Evolutionary conservation across 2,797 vertebrate genomes (phyloP).

Genomic region (Diceros bicornis): DNA sequence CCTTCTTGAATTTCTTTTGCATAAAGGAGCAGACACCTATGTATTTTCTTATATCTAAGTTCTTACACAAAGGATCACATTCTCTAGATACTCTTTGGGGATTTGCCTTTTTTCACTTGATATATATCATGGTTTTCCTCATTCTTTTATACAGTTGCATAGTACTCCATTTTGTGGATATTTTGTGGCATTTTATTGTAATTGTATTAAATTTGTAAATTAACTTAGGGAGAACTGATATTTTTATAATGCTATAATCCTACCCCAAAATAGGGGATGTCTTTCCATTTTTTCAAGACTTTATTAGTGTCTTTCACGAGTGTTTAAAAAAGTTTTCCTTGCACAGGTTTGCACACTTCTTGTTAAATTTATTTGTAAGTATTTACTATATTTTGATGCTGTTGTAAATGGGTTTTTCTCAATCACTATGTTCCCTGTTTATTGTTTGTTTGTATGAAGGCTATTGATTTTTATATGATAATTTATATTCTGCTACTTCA

Average conservation of each 20-base stretch:
- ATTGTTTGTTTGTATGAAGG: not conserved
- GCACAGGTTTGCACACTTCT: not conserved
- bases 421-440: not conserved
- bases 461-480: constrained; percentile 40
- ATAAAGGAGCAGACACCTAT: not conserved
- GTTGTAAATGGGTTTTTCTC: not conserved
- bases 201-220: constrained; percentile 26
- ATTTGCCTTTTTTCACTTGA: not conserved
- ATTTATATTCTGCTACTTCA: not conserved
- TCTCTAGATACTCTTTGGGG: not conserved
- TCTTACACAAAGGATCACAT: not conserved
- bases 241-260: not conserved
- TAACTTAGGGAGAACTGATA: not conserved
- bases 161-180: not conserved
- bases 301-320: not conserved
- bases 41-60: not conserved
- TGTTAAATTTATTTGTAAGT: constrained; percentile 13
- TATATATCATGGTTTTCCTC: not conserved
- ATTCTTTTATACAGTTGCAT: not conserved
- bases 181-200: not conserved
- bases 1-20: not conserved
- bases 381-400: constrained; percentile 35
- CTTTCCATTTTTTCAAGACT: not conserved
- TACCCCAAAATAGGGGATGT: not conserved
- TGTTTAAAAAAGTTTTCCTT: constrained; percentile 18